phyloP scores from a whole-genome alignment of 2,113 vertebrate genomes.

The Eleginops maclovinus region DNA sequence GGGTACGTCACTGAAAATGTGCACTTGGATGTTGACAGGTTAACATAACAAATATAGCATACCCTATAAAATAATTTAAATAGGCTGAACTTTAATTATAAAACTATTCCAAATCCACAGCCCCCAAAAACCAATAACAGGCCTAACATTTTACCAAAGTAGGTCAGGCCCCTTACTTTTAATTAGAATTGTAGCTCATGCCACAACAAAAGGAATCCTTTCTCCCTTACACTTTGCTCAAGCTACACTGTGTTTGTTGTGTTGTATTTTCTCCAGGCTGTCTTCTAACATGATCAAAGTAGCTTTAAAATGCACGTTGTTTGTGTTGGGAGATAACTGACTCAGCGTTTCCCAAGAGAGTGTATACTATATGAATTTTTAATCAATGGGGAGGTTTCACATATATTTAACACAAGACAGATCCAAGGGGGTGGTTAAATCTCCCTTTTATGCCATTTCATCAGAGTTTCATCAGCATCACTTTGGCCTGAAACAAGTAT shows the following conservation, averaged over 20 bases:
- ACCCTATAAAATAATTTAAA: background rate
- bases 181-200: background rate
- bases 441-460: background rate
- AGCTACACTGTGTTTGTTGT: background rate
- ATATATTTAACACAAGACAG: background rate
- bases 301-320: conserved; percentile 23
- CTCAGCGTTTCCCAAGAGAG: background rate
- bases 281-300: conserved; percentile 23
- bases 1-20: background rate
- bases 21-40: background rate
- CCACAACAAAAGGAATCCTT: background rate
- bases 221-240: background rate
- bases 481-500: background rate
- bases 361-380: background rate
- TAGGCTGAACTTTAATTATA: background rate
- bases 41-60: background rate
- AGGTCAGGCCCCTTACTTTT: background rate
- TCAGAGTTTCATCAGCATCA: conserved; percentile 15
- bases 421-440: background rate
- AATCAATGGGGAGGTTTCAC: conserved; percentile 19
- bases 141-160: background rate
- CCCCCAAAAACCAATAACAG: background rate
- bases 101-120: background rate
- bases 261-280: background rate
- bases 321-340: conserved; percentile 4